Base-by-base conservation (phyloP, 2,797 vertebrate species). In the Pelobates cultripes region DNA sequence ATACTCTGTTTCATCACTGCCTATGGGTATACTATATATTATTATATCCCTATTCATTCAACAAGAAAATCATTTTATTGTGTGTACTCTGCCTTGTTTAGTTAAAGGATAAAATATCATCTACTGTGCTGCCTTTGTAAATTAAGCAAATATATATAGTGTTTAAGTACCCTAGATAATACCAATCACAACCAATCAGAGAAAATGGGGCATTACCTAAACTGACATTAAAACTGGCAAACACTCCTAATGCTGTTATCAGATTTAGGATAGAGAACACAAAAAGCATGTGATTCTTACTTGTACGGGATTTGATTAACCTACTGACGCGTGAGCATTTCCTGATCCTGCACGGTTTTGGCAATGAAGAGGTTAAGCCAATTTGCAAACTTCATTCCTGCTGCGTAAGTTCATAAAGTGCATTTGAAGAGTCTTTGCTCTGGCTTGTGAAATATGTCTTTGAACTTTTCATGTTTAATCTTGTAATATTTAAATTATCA, bases 231-330 rank as follows among this genome's bases (percentile, higher is more conserved):
- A 77, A 60, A 45, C 72, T 63, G 45, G 45, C 67, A 82, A 82
- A 82, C 74, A 82, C 68, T 51, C 43, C 14, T 82, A 82, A 82
- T 77, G 74, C 80, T 82, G 57, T 82, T 82, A 82, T 60, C 57
- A 82, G 74, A 82, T 72, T 77, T 77, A 60, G 64, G 74, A 70
- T 76, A 76, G 61, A 76, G 73, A 70, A 72, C 74, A 77, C 68
- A 71, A 72, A 81, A 71, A 73, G n/a, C 80, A 66, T 73, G 74
- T 77, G 74, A 82, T 77, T 77, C 80, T 70, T 82, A 55, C 71
- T 82, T 28, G 69, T 15, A 51, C 60, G 55, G 60, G 74, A 82
- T 82, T 77, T 77, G 44, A 77, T 77, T 77, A 64, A 64, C 17
- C 61, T n/a, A 40, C 10, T 28, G 61, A 64, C 4, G 7, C 5